Conservation (phyloP, 1,140 invertebrate genomes). For the Acromyrmex heyeri region DNA sequence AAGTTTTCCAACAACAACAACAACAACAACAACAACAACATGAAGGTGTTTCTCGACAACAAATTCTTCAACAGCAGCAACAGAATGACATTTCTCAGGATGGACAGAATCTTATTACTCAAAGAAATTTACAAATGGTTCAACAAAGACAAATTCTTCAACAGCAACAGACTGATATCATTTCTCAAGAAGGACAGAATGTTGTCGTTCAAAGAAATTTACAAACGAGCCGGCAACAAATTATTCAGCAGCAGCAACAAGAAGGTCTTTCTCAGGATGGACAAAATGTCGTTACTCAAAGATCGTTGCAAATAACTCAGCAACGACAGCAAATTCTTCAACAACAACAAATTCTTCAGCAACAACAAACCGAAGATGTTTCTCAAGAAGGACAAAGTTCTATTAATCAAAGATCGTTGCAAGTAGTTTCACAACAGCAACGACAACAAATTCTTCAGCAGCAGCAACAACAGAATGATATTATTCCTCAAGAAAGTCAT, state of each 20-base stretch:
- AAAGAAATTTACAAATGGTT: constrained; percentile 77
- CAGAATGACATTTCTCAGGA: constrained; percentile 83
- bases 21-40: constrained; percentile 86
- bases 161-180: constrained; percentile 77
- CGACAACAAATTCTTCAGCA: constrained; percentile 67
- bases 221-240: constrained; percentile 81
- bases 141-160: constrained; percentile 83
- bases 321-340: constrained; percentile 76
- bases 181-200: constrained; percentile 84
- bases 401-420: constrained; percentile 80
- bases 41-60: constrained; percentile 79
- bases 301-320: constrained; percentile 81
- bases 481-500: constrained; percentile 78
- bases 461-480: constrained; percentile 77
- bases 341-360: constrained; percentile 61
- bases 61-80: constrained; percentile 87
- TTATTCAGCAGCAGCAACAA: constrained; percentile 78
- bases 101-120: constrained; percentile 82
- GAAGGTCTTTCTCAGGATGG: constrained; percentile 72
- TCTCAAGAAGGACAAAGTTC: constrained; percentile 77
- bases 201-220: constrained; percentile 76
- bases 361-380: constrained; percentile 75
- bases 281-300: constrained; percentile 80
- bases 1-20: constrained; percentile 82
- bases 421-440: constrained; percentile 80